Conservation (phyloP, 2,113 vertebrate species). For the Pycnonotus jocosus region DNA sequence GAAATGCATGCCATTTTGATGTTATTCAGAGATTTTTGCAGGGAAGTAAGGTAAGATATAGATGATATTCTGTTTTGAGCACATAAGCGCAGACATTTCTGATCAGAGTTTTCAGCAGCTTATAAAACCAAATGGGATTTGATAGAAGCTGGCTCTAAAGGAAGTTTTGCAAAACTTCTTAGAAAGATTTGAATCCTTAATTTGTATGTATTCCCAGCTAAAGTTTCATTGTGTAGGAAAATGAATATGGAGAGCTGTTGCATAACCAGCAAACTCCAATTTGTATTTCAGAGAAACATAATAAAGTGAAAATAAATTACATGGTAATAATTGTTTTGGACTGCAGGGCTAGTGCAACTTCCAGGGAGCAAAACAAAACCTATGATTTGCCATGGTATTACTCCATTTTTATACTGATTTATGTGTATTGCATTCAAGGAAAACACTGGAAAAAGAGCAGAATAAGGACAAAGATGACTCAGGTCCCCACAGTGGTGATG, state of each 20-base stretch:
- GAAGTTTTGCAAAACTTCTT: constrained; percentile 30
- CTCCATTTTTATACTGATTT: background rate
- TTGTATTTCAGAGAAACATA: constrained; percentile 12
- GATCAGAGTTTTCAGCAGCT: constrained; percentile 36
- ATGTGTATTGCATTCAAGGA: background rate
- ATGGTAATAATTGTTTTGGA: constrained; percentile 32
- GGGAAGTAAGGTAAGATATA: background rate
- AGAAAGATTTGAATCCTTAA: constrained; percentile 38
- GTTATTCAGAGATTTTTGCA: background rate
- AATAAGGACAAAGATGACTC: constrained; percentile 33
- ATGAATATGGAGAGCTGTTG: constrained; percentile 10
- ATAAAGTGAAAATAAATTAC: constrained; percentile 40
- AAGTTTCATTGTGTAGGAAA: constrained; percentile 33
- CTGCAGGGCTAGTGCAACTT: background rate
- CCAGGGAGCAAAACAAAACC: constrained; percentile 38
- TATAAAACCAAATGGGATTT: constrained; percentile 40
- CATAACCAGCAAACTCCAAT: background rate
- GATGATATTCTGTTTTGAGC: constrained; percentile 1
- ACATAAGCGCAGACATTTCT: background rate
- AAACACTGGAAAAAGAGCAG: background rate
- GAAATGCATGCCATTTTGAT: background rate
- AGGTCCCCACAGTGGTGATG: background rate
- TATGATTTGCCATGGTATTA: constrained; percentile 11
- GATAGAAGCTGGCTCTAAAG: background rate
- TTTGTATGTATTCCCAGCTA: constrained; percentile 10